Evolutionary conservation across 2,797 vertebrate genomes (phyloP), one percentile per base, ranked within the genome.

Genomic region (Jordanella pulchra): DNA sequence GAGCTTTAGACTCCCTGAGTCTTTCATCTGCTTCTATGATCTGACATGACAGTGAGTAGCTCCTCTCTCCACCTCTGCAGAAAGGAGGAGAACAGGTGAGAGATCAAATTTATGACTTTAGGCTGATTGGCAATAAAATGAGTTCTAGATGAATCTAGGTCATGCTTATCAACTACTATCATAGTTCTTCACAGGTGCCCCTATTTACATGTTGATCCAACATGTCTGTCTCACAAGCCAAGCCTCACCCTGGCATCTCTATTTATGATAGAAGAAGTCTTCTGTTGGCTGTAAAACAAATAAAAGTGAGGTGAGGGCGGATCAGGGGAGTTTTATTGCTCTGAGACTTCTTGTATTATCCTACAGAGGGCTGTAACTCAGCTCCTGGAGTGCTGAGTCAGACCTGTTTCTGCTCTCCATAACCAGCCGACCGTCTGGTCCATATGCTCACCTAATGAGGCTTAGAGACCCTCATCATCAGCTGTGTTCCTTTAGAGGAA

Each of bases 331-430:
- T 47, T 47, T 47, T 15, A 47, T 17, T 15, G 45, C 44, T 17
- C 14, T 47, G 14, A 17, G 45, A 47, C 45, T 47, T 15, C 17
- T 17, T 30, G 48, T 60, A 71, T 71, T 71, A 58, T 2, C 61
- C 9, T 72, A 12, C 28, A 75, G 9, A 39, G 6, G 35, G 85
- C 76, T 77, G 79, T 84, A 84, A 73, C 69, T 86, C 78, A 80
- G 76, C 35, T 0, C 56, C 72, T 25, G n/a, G 39, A 78, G 13
- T 73, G 86, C 88, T 89, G 84, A 85, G 81, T 86, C 78, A 82
- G 74, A 28, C 53, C 67, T 2, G 9, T 83, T 82, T 75, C 75
- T 84, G 79, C 75, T 83, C 74, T 79, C 73, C 67, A 69, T 81
- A 79, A 80, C 71, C 15, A 6, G 48, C 42, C 53, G 58, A 63